Evolutionary conservation across 1,140 invertebrate species (phyloP), one percentile per base, ranked within the genome.

Genomic region (Conus ventricosus): DNA sequence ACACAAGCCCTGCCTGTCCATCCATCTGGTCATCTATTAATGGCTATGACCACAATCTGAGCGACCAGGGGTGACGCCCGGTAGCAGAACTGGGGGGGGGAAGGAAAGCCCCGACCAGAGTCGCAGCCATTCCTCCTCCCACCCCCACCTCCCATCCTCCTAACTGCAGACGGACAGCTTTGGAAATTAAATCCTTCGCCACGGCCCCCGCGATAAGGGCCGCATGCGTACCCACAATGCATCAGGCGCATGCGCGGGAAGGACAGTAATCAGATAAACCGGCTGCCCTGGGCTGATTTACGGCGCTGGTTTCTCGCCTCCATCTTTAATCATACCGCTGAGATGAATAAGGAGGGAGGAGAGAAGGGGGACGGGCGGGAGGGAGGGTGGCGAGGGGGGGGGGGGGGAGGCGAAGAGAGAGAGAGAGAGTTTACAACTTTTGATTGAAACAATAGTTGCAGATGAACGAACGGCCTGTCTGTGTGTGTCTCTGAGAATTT

Each of bases 251-350:
- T n/a, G 86, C 51, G 75, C 39, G 86, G 78, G 25, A 81, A 78
- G 60, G 86, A 87, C 75, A 87, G 53, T 78, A 78, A 87, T 84
- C 82, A 84, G 67, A 84, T 89, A 89, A 89, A 89, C 81, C 81
- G 55, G 57, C 27, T 82, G 88, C 75, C 87, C 82, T 84, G 13
- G 54, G 25, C 53, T 81, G 75, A 86, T 83, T 83, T 88, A 67
- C 80, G 78, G 60, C 39, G 13, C 53, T 83, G 5, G 60, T 82
- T 20, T 82, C 53, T 82, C 23, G 75, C 75, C 60, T 39, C 80
- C n/a, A 53, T 78, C 55, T 27, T 88, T 84, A 84, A 84, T 84
- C 82, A 84, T 84, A 83, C 57, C 57, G 15, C 57, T 11, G 8
- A 60, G 57, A 15, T 8, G 57, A 7, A 80, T 8, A 63, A 88